A percentile compares a stretch with the other conserved stretches of the same genome.
Evolutionary conservation across 35 echinoderm and acorn worm genomes (phyloP).

Genomic region (Hemicentrotus pulcherrimus): DNA sequence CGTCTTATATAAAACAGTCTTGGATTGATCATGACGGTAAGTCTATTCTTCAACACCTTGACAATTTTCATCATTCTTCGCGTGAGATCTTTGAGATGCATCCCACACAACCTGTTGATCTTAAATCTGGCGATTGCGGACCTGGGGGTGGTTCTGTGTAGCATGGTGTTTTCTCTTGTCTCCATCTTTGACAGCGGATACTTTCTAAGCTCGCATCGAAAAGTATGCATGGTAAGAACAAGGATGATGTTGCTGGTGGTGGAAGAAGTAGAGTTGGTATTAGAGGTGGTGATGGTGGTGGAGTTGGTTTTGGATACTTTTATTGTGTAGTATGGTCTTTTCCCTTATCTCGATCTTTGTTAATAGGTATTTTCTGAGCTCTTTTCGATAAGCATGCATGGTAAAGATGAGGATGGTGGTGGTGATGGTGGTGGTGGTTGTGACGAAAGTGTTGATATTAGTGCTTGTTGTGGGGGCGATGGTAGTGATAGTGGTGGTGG

Average conservation of each 20-base stretch:
- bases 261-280: too few species aligned
- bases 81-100: not conserved
- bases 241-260: too few species aligned
- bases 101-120: constrained; percentile 9
- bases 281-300: not conserved
- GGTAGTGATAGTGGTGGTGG: too few species aligned
- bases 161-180: not conserved
- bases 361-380: too few species aligned
- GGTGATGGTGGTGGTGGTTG: too few species aligned
- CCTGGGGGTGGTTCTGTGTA: not conserved
- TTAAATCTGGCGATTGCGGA: constrained; percentile 27
- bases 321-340: too few species aligned
- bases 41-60: constrained; percentile 27
- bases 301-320: too few species aligned
- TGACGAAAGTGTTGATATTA: too few species aligned
- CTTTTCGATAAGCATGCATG: too few species aligned
- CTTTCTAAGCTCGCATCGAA: not conserved
- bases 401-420: too few species aligned
- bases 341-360: too few species aligned
- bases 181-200: constrained; percentile 3
- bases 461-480: too few species aligned
- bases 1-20: not conserved
- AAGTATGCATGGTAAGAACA: constrained; percentile 45
- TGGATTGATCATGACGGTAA: constrained; percentile 6
- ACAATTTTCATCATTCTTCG: constrained; percentile 24